Percentiles rank a stretch among this genome's conserved stretches.
Conservation (phyloP, 2,113 vertebrate genomes). For the Corvus moneduloides region DNA sequence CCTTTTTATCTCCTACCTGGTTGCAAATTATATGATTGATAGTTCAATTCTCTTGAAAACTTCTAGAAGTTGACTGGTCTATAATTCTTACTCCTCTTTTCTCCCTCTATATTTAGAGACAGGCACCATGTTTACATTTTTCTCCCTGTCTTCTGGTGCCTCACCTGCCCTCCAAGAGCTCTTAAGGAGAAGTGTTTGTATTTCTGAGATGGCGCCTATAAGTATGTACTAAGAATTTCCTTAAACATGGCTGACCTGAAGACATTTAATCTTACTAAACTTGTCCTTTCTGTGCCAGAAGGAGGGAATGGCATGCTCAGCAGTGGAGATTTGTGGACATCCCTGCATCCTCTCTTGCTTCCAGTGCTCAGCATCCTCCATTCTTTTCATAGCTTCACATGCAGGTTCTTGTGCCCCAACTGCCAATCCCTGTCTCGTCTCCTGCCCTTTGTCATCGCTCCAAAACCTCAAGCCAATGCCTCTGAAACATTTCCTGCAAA, state of each 20-base stretch:
- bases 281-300: background rate
- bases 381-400: background rate
- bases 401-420: background rate
- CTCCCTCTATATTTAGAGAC: slow-evolving; percentile 2
- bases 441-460: background rate
- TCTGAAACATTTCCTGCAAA: background rate
- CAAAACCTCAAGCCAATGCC: background rate
- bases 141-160: background rate
- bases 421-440: background rate
- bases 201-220: background rate
- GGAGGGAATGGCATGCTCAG: background rate
- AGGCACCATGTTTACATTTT: slow-evolving; percentile 10
- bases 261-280: background rate
- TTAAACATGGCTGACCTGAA: background rate
- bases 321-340: background rate
- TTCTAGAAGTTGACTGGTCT: slow-evolving; percentile 25
- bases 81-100: slow-evolving; percentile 23
- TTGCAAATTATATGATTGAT: slow-evolving; percentile 31
- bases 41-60: slow-evolving; percentile 5
- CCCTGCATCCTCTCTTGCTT: background rate
- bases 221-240: background rate
- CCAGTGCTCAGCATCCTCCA: background rate
- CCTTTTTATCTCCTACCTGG: slow-evolving; percentile 30
- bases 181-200: slow-evolving; percentile 28
- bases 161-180: slow-evolving; percentile 29